phyloP scores from a whole-genome alignment of 2,113 vertebrate genomes.

The Elephantulus edwardii region DNA sequence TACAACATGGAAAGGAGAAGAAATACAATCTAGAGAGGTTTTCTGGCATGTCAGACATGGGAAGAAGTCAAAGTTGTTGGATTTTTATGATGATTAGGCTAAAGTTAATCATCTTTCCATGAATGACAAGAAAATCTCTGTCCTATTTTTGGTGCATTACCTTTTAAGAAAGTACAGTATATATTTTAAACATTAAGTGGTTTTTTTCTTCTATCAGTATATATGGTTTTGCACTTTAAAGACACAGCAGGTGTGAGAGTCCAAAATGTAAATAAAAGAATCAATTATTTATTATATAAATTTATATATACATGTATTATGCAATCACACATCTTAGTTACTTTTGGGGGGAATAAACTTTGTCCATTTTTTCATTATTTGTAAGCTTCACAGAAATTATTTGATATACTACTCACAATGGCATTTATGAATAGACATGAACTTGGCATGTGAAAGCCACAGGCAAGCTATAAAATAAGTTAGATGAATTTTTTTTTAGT shows the following conservation, averaged over 20 bases:
- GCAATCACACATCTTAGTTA: no score
- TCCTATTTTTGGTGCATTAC: not conserved
- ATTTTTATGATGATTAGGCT: slow-evolving; percentile 69
- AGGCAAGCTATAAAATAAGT: not conserved
- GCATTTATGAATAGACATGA: slow-evolving; percentile 26
- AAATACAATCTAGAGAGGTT: slow-evolving; percentile 58
- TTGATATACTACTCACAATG: not conserved
- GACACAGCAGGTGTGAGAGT: not conserved
- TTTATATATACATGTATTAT: no score
- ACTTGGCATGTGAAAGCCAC: not conserved
- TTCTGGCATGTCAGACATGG: slow-evolving; percentile 56
- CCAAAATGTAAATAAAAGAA: not conserved
- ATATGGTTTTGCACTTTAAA: slow-evolving; percentile 32
- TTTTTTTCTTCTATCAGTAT: not conserved
- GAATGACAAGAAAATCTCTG: not conserved
- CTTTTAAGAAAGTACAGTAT: not conserved
- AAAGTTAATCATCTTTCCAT: slow-evolving; percentile 58
- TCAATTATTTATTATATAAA: not conserved
- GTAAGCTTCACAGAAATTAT: slow-evolving; percentile 20
- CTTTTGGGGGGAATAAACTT: no score
- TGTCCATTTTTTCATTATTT: slow-evolving; percentile 14
- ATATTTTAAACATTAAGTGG: not conserved
- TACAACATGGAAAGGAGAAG: slow-evolving; percentile 73
- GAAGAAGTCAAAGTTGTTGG: slow-evolving; percentile 68
- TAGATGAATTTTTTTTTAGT: not conserved